phyloP scores from a whole-genome alignment of 2,888 invertebrate genomes.

The Crocallis elinguaria region DNA sequence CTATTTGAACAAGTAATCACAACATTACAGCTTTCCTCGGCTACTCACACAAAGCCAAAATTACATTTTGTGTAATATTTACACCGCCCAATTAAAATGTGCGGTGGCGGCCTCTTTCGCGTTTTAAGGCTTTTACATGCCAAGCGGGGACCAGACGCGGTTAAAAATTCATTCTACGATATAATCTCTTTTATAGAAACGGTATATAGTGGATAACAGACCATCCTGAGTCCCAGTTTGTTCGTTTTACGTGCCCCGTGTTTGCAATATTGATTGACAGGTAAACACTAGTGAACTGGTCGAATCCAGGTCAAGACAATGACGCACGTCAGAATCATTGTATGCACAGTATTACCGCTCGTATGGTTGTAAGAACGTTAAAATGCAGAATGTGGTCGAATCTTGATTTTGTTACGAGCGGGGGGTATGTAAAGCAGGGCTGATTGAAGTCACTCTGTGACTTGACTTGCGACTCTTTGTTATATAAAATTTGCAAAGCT shows the following conservation, averaged over 20 bases:
- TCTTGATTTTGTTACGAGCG: slow-evolving; percentile 5
- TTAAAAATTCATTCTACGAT: slow-evolving; percentile 59
- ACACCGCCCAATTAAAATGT: slow-evolving; percentile 60
- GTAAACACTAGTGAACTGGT: slow-evolving; percentile 10
- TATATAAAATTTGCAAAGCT: not conserved
- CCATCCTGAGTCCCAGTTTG: slow-evolving; percentile 14
- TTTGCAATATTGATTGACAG: slow-evolving; percentile 31
- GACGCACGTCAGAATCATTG: slow-evolving; percentile 11
- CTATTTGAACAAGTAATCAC: slow-evolving; percentile 41
- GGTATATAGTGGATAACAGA: slow-evolving; percentile 5
- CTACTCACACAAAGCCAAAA: slow-evolving; percentile 37
- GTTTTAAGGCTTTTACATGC: slow-evolving; percentile 49
- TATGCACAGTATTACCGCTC: slow-evolving; percentile 4
- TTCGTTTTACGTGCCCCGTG: slow-evolving; percentile 10
- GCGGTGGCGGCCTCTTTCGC: slow-evolving; percentile 48
- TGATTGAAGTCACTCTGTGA: slow-evolving; percentile 14
- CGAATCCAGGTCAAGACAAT: slow-evolving; percentile 21
- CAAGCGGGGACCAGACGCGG: slow-evolving; percentile 39
- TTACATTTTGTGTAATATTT: slow-evolving; percentile 55
- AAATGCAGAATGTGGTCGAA: slow-evolving; percentile 5
- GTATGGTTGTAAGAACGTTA: slow-evolving; percentile 15
- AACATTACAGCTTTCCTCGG: slow-evolving; percentile 29
- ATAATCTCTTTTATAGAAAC: slow-evolving; percentile 43
- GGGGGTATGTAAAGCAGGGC: slow-evolving; percentile 19
- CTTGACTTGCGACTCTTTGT: not conserved